Base-by-base conservation (phyloP, 2,888 invertebrate species). In the Proisotoma minuta region DNA sequence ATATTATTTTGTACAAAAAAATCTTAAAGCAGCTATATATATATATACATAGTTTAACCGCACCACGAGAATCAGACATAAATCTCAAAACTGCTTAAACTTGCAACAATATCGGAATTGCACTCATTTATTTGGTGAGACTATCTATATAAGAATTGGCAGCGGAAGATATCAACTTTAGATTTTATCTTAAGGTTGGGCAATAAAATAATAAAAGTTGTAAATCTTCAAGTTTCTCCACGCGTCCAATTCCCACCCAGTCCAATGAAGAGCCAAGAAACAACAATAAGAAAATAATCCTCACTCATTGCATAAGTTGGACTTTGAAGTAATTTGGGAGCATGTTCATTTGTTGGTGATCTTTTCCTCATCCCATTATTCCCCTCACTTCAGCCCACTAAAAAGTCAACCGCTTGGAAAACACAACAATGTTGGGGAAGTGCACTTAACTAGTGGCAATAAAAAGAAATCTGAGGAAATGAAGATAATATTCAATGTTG, bases 401-500 rank as follows among this genome's bases (percentile, higher is more conserved):
- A 52, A 52, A 52, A 52, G 23, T n/a, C 52, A 52, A 52, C 52
- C 28, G 29, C 18, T 28, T 18, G 52, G 52, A 52, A 52, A 28
- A 18, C 12, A n/a, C 20, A 47, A 18, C 15, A 15, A 34, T 10
- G 34, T 10, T 10, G 34, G 15, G 15, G 34, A 34, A 34, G 34
- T 47, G 20, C 20, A 47, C n/a, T 47, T n/a, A 20, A 47, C n/a
- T 10, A 47, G 4, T 12, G 4, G 49, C 23, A 49, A 49, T 49
- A 52, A 52, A 52, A 28, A 52, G 52, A 52, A 52, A 52, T 27
- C 52, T 27, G 2, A 5, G 15, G 22, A 12, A 52, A 52, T 18
- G 49, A 49, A 52, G 52, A 52, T 52, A 52, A 52, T 28, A 52
- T 52, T 52, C 52, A 26, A 27, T 52, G 52, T 26, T 47, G n/a